Percentiles rank a stretch among this genome's conserved stretches.
These are phyloP conservation scores for Streptopelia turtur DNA, from an alignment of 2,797 vertebrate genomes.

Conservation along the genomic window DNA sequence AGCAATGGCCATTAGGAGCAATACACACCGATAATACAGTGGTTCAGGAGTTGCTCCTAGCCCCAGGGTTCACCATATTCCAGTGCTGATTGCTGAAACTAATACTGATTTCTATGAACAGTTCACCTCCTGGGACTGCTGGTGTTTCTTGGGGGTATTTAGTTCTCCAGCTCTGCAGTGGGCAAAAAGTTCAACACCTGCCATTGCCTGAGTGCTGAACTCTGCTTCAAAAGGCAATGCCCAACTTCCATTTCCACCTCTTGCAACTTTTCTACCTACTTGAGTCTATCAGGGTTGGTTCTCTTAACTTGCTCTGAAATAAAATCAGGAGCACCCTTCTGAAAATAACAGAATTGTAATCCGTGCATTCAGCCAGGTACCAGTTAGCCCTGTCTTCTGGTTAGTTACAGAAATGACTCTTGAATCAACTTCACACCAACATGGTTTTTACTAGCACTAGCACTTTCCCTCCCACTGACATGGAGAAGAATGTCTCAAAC, in stretches of 20 bases:
- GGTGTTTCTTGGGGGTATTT: background rate
- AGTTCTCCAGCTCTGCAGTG: background rate
- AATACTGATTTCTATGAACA: background rate
- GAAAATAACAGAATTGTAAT: background rate
- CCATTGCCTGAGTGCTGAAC: background rate
- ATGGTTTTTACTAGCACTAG: background rate
- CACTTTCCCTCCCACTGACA: background rate
- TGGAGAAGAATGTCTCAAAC: background rate
- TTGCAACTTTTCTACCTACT: background rate
- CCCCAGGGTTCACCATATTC: background rate
- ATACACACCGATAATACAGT: fast-evolving
- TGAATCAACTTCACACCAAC: background rate
- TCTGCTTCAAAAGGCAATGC: background rate
- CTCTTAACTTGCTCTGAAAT: background rate
- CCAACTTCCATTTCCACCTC: background rate
- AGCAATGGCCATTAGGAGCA: background rate
- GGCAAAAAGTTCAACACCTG: background rate
- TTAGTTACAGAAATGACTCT: background rate
- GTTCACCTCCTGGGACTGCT: background rate
- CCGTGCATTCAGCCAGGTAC: background rate
- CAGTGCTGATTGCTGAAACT: background rate
- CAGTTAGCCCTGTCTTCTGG: background rate
- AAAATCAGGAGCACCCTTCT: background rate
- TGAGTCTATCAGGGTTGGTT: background rate
- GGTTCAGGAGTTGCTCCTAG: background rate